Evolutionary conservation across 2,113 vertebrate genomes (phyloP), one percentile per base, ranked within the genome.

Genomic region (Glaucidium brasilianum): DNA sequence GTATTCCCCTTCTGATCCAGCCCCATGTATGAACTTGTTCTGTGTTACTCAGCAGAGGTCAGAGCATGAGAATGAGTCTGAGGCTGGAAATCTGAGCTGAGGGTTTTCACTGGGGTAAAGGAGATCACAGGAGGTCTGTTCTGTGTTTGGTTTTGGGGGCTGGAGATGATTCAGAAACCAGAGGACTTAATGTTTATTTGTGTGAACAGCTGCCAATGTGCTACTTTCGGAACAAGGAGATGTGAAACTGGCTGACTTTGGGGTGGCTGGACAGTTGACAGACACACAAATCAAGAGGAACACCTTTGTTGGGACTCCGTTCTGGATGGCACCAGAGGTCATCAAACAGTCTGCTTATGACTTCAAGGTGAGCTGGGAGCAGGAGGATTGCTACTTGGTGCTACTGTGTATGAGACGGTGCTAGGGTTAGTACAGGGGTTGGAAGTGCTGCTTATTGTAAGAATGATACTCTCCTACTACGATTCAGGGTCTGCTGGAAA

Each of bases 241-340:
- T 4, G 99, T 99, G 96, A 99, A 99, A 96, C 98, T 99, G 97
- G 99, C 99, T 10, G 99, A 99, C 97, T 99, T 99, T 8, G 99
- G 99, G 13, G 99, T 99, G 97, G 99, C 99, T 0, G 99, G 99
- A 27, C 99, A 99, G 98, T 97, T 99, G 97, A 99, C 99, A 12
- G 99, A 99, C 83, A 99, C 99, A 1, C 99, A 99, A 93, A 99
- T 99, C 97, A 99, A 99, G 98, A 99, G 99, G 94, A 99, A 99
- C 98, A 99, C 99, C 2, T 99, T 99, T 90, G 99, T 99, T 7
- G 99, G 99, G 45, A 99, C 99, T 14, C 99, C 99, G 1, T 99
- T 99, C 98, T 99, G 99, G 99, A 99, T 99, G 99, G 99, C 99
- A 7, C 99, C 99, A 1, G 99, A 99, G 96, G 99, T 99, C 94